Conservation (phyloP, 1,140 invertebrate genomes). For the Triops cancriformis region DNA sequence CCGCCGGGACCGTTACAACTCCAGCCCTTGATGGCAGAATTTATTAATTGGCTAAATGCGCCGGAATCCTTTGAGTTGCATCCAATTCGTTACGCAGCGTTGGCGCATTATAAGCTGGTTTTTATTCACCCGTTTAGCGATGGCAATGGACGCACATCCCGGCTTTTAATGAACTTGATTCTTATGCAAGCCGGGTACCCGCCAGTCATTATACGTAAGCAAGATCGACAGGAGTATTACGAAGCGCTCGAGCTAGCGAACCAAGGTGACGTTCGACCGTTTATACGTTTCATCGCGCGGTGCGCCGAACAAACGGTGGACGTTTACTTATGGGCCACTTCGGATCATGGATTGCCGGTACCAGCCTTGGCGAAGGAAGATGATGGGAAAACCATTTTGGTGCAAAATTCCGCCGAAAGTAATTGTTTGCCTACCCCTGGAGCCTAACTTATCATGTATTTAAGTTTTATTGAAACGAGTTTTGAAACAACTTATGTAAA, state of each 20-base stretch:
- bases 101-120: slow-evolving; percentile 94
- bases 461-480: neutral
- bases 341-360: slow-evolving; percentile 44
- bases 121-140: slow-evolving; percentile 88
- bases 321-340: slow-evolving; percentile 77
- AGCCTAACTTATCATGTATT: neutral
- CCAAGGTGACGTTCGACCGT: slow-evolving; percentile 81
- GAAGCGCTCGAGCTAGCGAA: slow-evolving; percentile 81
- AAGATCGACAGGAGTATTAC: slow-evolving; percentile 72
- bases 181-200: slow-evolving; percentile 97
- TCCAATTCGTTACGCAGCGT: slow-evolving; percentile 52
- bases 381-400: slow-evolving; percentile 25
- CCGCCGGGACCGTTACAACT: slow-evolving; percentile 77
- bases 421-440: neutral
- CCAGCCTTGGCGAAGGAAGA: slow-evolving; percentile 39
- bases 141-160: slow-evolving; percentile 89
- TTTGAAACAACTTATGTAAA: no score
- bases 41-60: slow-evolving; percentile 83
- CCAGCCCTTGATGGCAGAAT: slow-evolving; percentile 71
- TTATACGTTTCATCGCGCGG: slow-evolving; percentile 88
- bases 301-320: slow-evolving; percentile 90
- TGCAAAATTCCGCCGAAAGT: neutral
- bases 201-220: slow-evolving; percentile 87
- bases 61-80: slow-evolving; percentile 72
- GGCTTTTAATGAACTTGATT: slow-evolving; percentile 92